A percentile compares a stretch with the other conserved stretches of the same genome.
phyloP scores from a whole-genome alignment of 2,113 vertebrate genomes.

The Forbesichthys agassizii region DNA sequence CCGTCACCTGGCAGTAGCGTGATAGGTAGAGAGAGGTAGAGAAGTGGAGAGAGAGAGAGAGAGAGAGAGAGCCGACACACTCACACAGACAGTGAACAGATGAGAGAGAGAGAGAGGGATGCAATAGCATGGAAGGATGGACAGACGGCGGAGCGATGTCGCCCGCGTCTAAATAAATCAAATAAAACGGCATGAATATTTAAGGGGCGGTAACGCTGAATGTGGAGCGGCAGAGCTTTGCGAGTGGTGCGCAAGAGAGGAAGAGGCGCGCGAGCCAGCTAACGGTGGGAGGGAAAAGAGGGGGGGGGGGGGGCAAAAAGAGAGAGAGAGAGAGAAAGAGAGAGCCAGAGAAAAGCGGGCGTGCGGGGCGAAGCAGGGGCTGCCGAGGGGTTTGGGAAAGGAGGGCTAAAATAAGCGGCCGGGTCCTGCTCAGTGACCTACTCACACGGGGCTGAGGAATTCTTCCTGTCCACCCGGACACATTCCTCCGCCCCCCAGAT shows the following conservation, averaged over 20 bases:
- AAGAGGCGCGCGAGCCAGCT: slow-evolving; percentile 43
- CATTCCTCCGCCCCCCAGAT: slow-evolving; percentile 67
- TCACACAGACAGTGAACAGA: no score
- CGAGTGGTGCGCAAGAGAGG: slow-evolving; percentile 24
- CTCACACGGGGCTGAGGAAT: slow-evolving; percentile 68
- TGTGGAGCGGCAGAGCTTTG: slow-evolving; percentile 24
- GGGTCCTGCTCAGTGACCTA: slow-evolving; percentile 66
- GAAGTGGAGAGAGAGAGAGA: neutral
- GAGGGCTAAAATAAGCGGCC: slow-evolving; percentile 61
- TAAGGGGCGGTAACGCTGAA: slow-evolving; percentile 28
- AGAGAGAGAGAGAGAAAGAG: no score
- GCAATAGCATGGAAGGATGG: slow-evolving; percentile 11
- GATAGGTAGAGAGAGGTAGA: neutral
- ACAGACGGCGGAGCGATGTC: slow-evolving; percentile 32
- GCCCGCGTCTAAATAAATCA: slow-evolving; percentile 30
- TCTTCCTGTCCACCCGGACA: slow-evolving; percentile 64
- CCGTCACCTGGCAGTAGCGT: neutral
- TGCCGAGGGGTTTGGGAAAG: slow-evolving; percentile 28
- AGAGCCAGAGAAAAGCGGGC: slow-evolving; percentile 17
- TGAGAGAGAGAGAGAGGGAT: neutral
- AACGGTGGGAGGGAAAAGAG: slow-evolving; percentile 3
- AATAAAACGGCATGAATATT: slow-evolving; percentile 34
- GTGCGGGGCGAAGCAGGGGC: slow-evolving; percentile 16
- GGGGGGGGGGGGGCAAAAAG: slow-evolving; percentile 29
- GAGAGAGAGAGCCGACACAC: neutral